A percentile compares a stretch with the other conserved stretches of the same genome.
Conservation (phyloP, 2,113 vertebrate species). For the Ophthalmolycus amberensis region DNA sequence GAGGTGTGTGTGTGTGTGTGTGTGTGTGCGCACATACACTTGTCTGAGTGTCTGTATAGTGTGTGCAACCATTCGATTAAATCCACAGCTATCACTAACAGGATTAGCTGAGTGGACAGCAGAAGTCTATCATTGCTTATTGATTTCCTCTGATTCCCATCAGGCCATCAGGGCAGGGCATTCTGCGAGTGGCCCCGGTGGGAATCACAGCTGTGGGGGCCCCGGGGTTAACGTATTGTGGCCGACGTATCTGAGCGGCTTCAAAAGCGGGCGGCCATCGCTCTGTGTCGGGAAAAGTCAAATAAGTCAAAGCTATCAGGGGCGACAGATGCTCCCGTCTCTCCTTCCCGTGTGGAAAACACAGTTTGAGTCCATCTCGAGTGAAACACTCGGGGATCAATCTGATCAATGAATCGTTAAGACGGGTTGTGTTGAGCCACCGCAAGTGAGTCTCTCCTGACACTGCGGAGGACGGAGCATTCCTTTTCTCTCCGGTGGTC, state of each 20-base stretch:
- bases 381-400: constrained; percentile 54
- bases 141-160: constrained; percentile 82
- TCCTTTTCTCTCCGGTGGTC: neutral
- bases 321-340: constrained; percentile 74
- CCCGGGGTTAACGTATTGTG: constrained; percentile 58
- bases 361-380: constrained; percentile 58
- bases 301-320: constrained; percentile 83
- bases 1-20: constrained; percentile 46
- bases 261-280: constrained; percentile 68
- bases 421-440: constrained; percentile 41
- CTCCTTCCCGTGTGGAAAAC: constrained; percentile 49
- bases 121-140: constrained; percentile 86
- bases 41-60: constrained; percentile 49
- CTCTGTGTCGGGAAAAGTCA: constrained; percentile 78
- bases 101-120: constrained; percentile 84
- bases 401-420: constrained; percentile 67
- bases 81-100: constrained; percentile 82
- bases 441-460: constrained; percentile 23
- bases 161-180: constrained; percentile 75
- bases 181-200: constrained; percentile 71
- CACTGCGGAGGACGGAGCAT: neutral
- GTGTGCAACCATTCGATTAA: constrained; percentile 80
- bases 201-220: constrained; percentile 50
- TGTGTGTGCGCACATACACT: constrained; percentile 22
- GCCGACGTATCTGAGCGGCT: constrained; percentile 59